Evolutionary conservation across 2,113 vertebrate species (phyloP).

Genomic region (Haliaeetus leucogaster): DNA sequence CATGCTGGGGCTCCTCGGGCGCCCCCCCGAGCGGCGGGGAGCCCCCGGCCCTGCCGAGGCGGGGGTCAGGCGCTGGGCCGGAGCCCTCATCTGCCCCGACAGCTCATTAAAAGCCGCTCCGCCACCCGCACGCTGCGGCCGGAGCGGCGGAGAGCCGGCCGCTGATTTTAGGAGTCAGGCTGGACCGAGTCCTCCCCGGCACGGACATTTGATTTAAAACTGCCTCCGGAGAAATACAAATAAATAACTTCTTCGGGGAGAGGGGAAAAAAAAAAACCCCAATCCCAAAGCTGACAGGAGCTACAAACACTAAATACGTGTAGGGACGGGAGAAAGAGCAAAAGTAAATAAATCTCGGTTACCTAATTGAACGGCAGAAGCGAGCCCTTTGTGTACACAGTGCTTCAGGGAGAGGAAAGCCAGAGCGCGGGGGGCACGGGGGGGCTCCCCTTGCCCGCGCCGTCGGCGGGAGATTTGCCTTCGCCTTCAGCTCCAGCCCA

Average conservation of each 20-base stretch:
- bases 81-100: neutral
- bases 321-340: conserved; percentile 4
- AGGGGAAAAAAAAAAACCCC: fast-evolving
- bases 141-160: neutral
- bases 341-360: conserved; percentile 61
- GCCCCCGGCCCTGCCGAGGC: neutral
- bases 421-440: neutral
- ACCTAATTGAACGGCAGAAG: conserved; percentile 53
- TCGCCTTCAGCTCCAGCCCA: neutral
- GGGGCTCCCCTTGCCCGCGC: neutral
- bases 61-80: too few species aligned
- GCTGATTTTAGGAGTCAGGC: neutral
- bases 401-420: conserved; percentile 23
- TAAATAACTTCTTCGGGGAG: conserved; percentile 1
- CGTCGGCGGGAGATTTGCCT: neutral
- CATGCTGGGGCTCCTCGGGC: neutral
- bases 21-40: neutral
- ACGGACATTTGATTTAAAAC: conserved; percentile 25
- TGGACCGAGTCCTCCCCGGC: neutral
- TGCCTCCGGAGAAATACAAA: conserved; percentile 50
- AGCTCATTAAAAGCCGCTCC: neutral
- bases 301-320: neutral
- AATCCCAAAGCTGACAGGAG: neutral
- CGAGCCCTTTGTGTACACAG: conserved; percentile 40
- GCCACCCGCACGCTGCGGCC: neutral